Percentiles rank a stretch among this genome's conserved stretches.
Evolutionary conservation across 2,113 vertebrate genomes (phyloP).

Genomic region (Cyprinodon tularosa): DNA sequence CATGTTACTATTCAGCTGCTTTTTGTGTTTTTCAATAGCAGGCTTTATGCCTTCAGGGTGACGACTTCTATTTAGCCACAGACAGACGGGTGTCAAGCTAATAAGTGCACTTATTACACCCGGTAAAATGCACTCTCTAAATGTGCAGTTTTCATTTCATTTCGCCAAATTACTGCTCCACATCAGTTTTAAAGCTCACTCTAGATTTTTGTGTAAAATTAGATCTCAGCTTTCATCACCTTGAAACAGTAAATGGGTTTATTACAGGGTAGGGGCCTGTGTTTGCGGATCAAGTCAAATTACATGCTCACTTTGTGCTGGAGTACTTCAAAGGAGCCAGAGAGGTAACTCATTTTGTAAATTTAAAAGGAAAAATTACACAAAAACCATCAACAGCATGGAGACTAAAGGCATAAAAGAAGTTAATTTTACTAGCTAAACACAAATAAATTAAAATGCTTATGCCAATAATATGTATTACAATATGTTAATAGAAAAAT

Average conservation of each 20-base stretch:
- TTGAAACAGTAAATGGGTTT: conserved; percentile 20
- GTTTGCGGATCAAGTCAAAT: conserved; percentile 28
- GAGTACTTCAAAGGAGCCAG: conserved; percentile 30
- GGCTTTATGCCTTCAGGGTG: background rate
- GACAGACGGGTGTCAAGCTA: conserved; percentile 2
- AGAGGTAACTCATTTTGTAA: conserved; percentile 1
- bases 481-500: background rate
- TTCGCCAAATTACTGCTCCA: conserved; percentile 10
- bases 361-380: conserved; percentile 5
- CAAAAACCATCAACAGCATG: conserved; percentile 1
- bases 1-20: background rate
- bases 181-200: conserved; percentile 1
- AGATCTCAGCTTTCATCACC: conserved; percentile 22
- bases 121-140: conserved; percentile 1
- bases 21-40: conserved; percentile 12
- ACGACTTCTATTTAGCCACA: background rate
- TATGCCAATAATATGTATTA: background rate
- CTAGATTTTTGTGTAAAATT: conserved; percentile 5
- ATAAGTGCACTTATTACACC: background rate
- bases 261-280: conserved; percentile 7
- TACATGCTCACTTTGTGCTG: conserved; percentile 25
- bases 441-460: background rate
- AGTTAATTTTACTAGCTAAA: background rate
- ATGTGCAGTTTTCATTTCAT: background rate
- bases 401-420: background rate